Evolutionary conservation across 1,140 invertebrate genomes (phyloP).

Genomic region (Nylanderia fulva): DNA sequence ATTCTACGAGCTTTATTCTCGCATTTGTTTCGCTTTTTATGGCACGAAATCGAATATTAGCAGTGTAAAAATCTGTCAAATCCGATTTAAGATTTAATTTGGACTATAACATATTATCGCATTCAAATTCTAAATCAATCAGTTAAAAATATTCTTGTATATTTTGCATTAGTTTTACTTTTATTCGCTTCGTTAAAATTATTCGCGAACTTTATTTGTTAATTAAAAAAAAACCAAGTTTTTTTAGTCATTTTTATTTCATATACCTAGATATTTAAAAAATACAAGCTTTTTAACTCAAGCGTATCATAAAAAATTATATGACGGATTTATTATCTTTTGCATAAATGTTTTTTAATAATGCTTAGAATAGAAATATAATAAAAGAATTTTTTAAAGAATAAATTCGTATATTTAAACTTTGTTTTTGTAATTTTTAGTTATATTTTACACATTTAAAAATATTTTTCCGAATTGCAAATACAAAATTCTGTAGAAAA

Average conservation of each 20-base stretch:
- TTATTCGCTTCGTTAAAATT: neutral
- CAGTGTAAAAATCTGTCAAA: slow-evolving; percentile 22
- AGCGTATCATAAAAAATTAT: neutral
- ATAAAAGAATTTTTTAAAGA: neutral
- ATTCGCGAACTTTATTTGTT: neutral
- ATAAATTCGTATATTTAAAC: neutral
- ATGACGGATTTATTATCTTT: neutral
- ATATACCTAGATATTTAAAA: neutral
- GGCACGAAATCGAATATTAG: slow-evolving; percentile 18
- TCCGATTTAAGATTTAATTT: slow-evolving; percentile 47
- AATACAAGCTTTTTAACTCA: neutral
- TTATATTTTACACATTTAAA: neutral
- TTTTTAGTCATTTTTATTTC: neutral
- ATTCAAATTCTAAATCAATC: neutral
- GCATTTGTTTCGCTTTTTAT: slow-evolving; percentile 4
- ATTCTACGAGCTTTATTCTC: neutral
- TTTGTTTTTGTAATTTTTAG: neutral
- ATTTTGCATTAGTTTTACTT: neutral
- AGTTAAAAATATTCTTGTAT: neutral
- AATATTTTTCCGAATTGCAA: neutral
- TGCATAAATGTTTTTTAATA: neutral
- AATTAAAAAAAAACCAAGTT: neutral
- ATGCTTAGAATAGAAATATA: neutral
- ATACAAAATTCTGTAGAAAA: neutral
- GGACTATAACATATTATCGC: neutral